These are phyloP conservation scores for Suricata suricatta DNA, from an alignment of 2,113 vertebrate species.

Conservation along the genomic window DNA sequence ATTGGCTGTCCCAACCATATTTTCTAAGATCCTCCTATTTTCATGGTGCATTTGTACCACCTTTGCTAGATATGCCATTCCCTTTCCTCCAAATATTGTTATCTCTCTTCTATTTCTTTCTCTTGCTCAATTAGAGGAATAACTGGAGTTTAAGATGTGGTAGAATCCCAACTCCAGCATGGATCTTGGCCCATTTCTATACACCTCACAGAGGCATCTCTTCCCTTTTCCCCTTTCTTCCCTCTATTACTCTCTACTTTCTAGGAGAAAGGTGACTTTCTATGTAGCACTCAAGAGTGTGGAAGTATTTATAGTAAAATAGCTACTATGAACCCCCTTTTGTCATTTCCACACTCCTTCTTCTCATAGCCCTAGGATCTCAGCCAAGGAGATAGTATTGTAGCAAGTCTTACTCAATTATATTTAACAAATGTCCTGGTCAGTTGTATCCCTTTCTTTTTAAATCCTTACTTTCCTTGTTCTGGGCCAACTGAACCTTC, in stretches of 20 bases:
- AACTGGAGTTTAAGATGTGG: not conserved
- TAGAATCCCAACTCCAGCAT: not conserved
- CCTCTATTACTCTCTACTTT: not conserved
- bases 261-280: not conserved
- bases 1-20: not conserved
- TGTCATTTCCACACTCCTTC: not conserved
- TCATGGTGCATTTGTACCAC: constrained; percentile 1
- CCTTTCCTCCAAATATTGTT: not conserved
- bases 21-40: not conserved
- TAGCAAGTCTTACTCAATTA: not conserved
- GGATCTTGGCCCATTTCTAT: not conserved
- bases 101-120: not conserved
- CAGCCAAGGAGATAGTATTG: not conserved
- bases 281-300: not conserved
- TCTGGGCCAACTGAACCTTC: not conserved
- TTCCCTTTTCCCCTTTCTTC: not conserved
- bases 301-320: constrained; percentile 9
- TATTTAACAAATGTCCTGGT: not conserved
- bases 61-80: not conserved
- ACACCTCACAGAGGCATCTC: not conserved
- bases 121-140: not conserved
- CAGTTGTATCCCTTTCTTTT: not conserved
- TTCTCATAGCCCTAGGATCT: not conserved
- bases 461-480: not conserved
- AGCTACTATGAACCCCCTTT: not conserved